These are phyloP conservation scores for Picus viridis DNA, from an alignment of 2,797 vertebrate genomes.

Conservation along the genomic window DNA sequence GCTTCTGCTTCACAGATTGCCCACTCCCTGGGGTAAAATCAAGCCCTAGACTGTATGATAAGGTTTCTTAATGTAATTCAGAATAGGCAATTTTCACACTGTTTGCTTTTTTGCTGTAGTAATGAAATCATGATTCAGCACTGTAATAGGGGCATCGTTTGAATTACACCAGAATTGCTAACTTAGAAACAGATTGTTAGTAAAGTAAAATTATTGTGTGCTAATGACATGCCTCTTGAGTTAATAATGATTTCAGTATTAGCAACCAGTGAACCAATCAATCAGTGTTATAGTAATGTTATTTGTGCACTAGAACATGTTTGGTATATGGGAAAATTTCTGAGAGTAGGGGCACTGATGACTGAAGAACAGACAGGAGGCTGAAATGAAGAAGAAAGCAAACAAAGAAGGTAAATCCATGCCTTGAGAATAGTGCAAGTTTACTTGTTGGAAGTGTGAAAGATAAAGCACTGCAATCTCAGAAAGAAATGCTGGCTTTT, in stretches of 20 bases:
- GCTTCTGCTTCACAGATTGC: neutral
- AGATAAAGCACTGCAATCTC: neutral
- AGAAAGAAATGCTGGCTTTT: neutral
- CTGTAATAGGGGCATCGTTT: slow-evolving; percentile 44
- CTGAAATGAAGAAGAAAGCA: neutral
- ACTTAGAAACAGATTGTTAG: slow-evolving; percentile 38
- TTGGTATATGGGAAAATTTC: neutral
- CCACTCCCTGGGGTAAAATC: slow-evolving; percentile 41
- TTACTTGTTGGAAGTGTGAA: neutral
- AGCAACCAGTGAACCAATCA: neutral
- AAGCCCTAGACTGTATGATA: neutral
- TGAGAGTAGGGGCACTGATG: neutral
- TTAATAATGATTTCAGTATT: slow-evolving; percentile 42
- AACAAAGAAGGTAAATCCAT: neutral
- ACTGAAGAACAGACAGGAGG: neutral
- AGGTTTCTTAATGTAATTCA: slow-evolving; percentile 52
- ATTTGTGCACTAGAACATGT: neutral
- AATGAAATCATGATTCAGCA: slow-evolving; percentile 59
- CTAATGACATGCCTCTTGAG: slow-evolving; percentile 1
- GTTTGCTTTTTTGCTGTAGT: slow-evolving; percentile 61
- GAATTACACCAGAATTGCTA: slow-evolving; percentile 61
- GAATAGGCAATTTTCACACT: slow-evolving; percentile 65
- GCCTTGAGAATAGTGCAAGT: neutral
- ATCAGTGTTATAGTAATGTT: neutral
- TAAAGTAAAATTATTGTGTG: slow-evolving; percentile 39